Percentiles rank a stretch among this genome's conserved stretches.
These are phyloP conservation scores for Aphelinus atriplicis DNA, from an alignment of 1,140 invertebrate species.

Conservation along the genomic window DNA sequence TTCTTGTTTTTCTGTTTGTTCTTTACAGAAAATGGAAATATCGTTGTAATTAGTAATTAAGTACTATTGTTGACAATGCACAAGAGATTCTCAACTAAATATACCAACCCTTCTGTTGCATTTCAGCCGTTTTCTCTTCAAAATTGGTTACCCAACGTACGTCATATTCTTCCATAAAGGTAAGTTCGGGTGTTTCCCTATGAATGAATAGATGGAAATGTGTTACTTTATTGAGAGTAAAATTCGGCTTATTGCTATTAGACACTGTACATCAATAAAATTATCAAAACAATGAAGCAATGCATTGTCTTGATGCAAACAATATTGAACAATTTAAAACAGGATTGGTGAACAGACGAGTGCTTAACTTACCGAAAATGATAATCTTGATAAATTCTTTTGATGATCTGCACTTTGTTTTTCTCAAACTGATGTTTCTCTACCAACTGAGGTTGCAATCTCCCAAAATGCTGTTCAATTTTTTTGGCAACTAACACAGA, in stretches of 20 bases:
- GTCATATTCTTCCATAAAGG: conserved; percentile 67
- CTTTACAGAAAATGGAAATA: conserved; percentile 47
- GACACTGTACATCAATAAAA: no score
- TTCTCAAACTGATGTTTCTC: conserved; percentile 68
- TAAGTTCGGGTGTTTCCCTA: conserved; percentile 65
- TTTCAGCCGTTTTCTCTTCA: conserved; percentile 63
- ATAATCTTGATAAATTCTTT: conserved; percentile 66
- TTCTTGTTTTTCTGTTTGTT: conserved; percentile 48
- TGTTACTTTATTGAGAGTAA: not conserved
- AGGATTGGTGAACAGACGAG: no score
- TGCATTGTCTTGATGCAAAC: no score
- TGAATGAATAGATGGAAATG: no score
- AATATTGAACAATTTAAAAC: no score
- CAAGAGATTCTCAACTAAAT: conserved; percentile 16
- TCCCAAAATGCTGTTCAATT: conserved; percentile 72
- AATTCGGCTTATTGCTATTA: not conserved
- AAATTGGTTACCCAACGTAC: conserved; percentile 65
- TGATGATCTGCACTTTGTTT: conserved; percentile 68
- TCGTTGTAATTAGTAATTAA: conserved; percentile 7
- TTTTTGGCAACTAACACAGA: conserved; percentile 69
- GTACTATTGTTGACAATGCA: not conserved
- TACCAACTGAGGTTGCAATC: conserved; percentile 69
- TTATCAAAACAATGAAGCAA: no score
- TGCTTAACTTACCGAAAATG: conserved; percentile 66
- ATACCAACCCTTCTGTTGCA: conserved; percentile 62